Conservation (phyloP, 2,797 vertebrate genomes). For the Parotocinclus haroldoi region DNA sequence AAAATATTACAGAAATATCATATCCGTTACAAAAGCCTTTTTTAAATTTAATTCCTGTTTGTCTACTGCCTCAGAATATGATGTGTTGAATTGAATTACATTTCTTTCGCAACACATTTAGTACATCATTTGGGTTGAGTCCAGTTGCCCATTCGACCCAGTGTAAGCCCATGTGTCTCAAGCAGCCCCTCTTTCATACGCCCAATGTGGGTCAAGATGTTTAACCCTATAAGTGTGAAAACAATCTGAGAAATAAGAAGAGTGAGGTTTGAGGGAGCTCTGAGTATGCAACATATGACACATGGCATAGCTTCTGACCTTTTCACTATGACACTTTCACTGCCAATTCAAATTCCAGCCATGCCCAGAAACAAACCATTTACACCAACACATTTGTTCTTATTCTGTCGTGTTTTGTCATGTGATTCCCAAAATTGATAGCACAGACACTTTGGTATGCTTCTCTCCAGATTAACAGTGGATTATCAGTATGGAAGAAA, state of each 20-base stretch:
- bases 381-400: conserved; percentile 10
- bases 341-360: conserved; percentile 35
- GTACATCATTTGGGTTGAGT: no score
- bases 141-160: conserved; percentile 29
- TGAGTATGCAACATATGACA: conserved; percentile 24
- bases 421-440: conserved; percentile 13
- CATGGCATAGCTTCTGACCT: conserved; percentile 36
- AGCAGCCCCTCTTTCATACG: conserved; percentile 20
- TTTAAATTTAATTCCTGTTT: no score
- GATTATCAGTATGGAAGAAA: conserved; percentile 8
- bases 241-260: conserved; percentile 45
- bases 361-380: conserved; percentile 11
- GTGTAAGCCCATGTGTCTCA: conserved; percentile 20
- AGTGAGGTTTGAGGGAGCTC: conserved; percentile 30
- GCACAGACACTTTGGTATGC: conserved; percentile 4
- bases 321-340: conserved; percentile 31
- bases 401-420: conserved; percentile 5
- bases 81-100: no score
- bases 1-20: no score
- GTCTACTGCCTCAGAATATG: no score
- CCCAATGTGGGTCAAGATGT: conserved; percentile 32
- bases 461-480: conserved; percentile 1
- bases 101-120: no score
- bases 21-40: no score
- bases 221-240: conserved; percentile 36